Percentiles rank a stretch among this genome's conserved stretches.
phyloP scores from a whole-genome alignment of 2,113 vertebrate genomes.

The Formicarius rufipectus region DNA sequence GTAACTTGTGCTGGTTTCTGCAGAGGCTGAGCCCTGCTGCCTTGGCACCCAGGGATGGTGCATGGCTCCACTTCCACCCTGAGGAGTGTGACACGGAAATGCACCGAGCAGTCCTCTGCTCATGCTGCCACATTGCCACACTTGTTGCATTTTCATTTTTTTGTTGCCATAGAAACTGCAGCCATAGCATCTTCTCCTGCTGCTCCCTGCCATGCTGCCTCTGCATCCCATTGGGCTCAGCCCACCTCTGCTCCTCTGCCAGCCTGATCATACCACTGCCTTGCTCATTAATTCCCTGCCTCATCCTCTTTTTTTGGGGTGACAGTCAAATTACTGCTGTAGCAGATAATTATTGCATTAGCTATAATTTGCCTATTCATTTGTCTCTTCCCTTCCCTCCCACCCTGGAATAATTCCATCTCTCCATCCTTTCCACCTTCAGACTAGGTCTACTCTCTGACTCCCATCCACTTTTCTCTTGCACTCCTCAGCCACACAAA shows the following conservation, averaged over 20 bases:
- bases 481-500: not conserved
- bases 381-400: not conserved
- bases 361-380: constrained; percentile 9
- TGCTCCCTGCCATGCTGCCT: not conserved
- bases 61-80: not conserved
- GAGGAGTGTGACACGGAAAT: not conserved
- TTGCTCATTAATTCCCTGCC: not conserved
- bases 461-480: not conserved
- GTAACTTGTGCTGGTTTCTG: not conserved
- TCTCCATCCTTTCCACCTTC: not conserved
- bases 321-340: not conserved
- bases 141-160: not conserved
- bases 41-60: not conserved
- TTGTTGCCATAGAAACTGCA: constrained; percentile 42
- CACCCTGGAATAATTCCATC: not conserved
- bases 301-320: not conserved
- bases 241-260: not conserved
- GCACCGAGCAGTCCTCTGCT: not conserved
- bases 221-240: not conserved
- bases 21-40: not conserved
- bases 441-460: not conserved
- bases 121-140: not conserved
- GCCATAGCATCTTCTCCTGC: constrained; percentile 1
- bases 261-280: not conserved
- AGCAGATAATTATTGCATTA: constrained; percentile 26